These are phyloP conservation scores for Antheraea mylitta DNA, from an alignment of 1,140 invertebrate species.

Conservation along the genomic window DNA sequence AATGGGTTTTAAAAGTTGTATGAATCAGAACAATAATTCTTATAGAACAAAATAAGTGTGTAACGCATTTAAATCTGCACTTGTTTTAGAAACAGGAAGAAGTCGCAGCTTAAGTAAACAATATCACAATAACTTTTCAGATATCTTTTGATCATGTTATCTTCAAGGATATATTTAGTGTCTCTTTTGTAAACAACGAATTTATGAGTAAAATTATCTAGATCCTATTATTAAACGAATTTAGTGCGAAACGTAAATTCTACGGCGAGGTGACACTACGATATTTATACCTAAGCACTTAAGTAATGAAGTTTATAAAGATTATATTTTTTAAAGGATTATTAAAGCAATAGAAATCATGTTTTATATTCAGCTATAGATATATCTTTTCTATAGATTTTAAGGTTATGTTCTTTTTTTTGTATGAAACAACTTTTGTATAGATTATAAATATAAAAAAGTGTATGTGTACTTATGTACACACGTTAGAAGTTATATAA, in stretches of 20 bases:
- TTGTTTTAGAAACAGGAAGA: not conserved
- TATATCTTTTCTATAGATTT: too few species aligned
- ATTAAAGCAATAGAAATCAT: not conserved
- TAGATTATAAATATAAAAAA: too few species aligned
- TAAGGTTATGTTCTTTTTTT: too few species aligned
- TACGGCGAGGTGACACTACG: not conserved
- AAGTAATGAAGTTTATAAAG: conserved; percentile 6
- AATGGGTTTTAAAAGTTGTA: too few species aligned
- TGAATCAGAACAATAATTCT: too few species aligned
- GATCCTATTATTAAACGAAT: conserved; percentile 6
- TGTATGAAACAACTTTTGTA: too few species aligned
- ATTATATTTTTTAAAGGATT: not conserved
- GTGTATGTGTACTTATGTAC: too few species aligned
- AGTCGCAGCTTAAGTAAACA: conserved; percentile 5
- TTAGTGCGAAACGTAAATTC: conserved; percentile 13
- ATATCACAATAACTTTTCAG: conserved; percentile 8
- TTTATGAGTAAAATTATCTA: conserved; percentile 12
- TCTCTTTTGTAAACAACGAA: conserved; percentile 10
- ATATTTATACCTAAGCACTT: not conserved
- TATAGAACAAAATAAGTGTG: too few species aligned
- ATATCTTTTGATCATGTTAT: conserved; percentile 9
- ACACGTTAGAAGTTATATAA: too few species aligned
- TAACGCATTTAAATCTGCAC: not conserved
- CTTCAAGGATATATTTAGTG: not conserved
- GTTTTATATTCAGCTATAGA: too few species aligned